phyloP scores from a whole-genome alignment of 2,888 invertebrate genomes.

The Rhagophthalmus giganteus region DNA sequence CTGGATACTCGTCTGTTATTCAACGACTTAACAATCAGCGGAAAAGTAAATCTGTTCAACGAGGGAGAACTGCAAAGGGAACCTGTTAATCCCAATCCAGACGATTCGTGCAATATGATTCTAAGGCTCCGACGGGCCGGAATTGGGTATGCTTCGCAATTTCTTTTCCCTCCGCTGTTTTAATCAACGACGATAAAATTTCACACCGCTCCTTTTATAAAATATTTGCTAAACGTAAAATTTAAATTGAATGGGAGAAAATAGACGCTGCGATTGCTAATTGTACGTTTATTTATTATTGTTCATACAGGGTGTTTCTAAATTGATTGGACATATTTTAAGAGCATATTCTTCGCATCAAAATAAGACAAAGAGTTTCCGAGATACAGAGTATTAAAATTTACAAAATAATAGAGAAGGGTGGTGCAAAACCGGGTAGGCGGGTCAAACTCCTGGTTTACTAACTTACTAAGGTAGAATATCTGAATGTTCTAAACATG shows the following conservation, averaged over 20 bases:
- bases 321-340: no score
- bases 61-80: constrained; percentile 56
- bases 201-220: background rate
- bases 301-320: no score
- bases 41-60: constrained; percentile 66
- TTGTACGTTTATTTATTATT: no score
- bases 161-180: constrained; percentile 35
- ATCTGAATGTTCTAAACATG: no score
- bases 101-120: constrained; percentile 74
- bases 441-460: no score
- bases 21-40: constrained; percentile 78
- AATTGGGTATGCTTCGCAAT: constrained; percentile 59
- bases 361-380: no score
- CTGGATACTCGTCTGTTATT: constrained; percentile 76
- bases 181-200: constrained; percentile 1
- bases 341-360: no score
- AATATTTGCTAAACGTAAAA: background rate
- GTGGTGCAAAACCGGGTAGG: no score
- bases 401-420: no score
- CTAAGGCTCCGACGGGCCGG: constrained; percentile 75
- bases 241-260: background rate
- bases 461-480: no score
- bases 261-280: no score
- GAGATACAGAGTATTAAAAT: no score
- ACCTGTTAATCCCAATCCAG: constrained; percentile 47